Evolutionary conservation across 2,888 invertebrate species (phyloP).

Genomic region (Teinopalpus imperialis): DNA sequence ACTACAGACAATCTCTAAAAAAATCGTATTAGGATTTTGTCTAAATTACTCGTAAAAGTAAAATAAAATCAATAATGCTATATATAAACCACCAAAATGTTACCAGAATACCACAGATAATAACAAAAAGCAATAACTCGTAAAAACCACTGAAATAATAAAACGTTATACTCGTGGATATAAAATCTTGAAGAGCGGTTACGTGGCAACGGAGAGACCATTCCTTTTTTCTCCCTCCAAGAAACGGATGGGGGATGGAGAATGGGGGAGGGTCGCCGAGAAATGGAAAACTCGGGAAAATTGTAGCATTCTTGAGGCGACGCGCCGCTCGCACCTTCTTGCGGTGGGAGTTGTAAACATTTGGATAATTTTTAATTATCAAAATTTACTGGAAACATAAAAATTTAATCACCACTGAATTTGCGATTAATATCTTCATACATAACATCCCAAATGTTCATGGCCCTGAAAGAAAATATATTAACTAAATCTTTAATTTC

Average conservation of each 20-base stretch:
- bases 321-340: slow-evolving; percentile 80
- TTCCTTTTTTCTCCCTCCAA: slow-evolving; percentile 62
- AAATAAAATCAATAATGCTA: too few relatives aligned
- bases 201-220: slow-evolving; percentile 68
- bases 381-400: too few relatives aligned
- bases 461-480: too few relatives aligned
- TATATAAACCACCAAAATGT: too few relatives aligned
- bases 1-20: too few relatives aligned
- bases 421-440: too few relatives aligned
- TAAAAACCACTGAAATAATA: slow-evolving; percentile 12
- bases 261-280: slow-evolving; percentile 62
- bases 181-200: slow-evolving; percentile 45
- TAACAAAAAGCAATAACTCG: slow-evolving; percentile 9
- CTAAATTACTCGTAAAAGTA: too few relatives aligned
- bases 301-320: slow-evolving; percentile 83
- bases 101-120: too few relatives aligned
- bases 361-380: slow-evolving; percentile 32
- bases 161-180: slow-evolving; percentile 8
- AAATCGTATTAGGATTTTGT: too few relatives aligned
- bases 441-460: too few relatives aligned
- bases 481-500: too few relatives aligned
- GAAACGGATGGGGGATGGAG: slow-evolving; percentile 28
- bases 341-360: slow-evolving; percentile 48
- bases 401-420: too few relatives aligned
- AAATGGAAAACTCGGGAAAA: slow-evolving; percentile 82